phyloP scores from a whole-genome alignment of 2,888 invertebrate species.

The Plebejus argus region DNA sequence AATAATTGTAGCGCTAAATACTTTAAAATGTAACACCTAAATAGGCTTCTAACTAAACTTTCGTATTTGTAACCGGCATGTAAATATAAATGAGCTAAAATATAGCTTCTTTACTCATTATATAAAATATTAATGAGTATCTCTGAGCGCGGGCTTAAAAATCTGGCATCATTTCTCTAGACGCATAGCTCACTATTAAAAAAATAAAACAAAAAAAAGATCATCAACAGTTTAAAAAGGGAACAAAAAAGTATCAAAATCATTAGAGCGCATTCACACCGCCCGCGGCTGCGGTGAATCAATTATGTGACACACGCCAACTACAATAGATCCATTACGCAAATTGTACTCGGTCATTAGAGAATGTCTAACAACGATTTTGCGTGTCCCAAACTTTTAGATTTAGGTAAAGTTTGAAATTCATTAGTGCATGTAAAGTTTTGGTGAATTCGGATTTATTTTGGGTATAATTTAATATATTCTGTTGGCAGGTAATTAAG shows the following conservation, averaged over 20 bases:
- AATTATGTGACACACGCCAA: slow-evolving; percentile 70
- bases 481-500: background rate
- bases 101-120: too few species aligned
- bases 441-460: background rate
- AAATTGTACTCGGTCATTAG: slow-evolving; percentile 71
- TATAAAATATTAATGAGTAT: too few species aligned
- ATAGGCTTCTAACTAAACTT: too few species aligned
- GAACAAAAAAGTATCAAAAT: slow-evolving; percentile 44
- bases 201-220: slow-evolving; percentile 32
- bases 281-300: slow-evolving; percentile 50
- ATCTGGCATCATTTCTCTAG: too few species aligned
- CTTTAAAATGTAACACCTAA: too few species aligned
- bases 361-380: slow-evolving; percentile 65
- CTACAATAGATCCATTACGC: slow-evolving; percentile 77
- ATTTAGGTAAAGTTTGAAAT: slow-evolving; percentile 7
- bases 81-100: too few species aligned
- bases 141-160: too few species aligned
- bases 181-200: background rate
- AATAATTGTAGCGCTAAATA: too few species aligned
- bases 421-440: slow-evolving; percentile 9
- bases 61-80: too few species aligned
- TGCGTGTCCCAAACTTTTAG: slow-evolving; percentile 59
- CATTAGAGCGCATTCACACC: slow-evolving; percentile 59
- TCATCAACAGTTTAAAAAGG: background rate
- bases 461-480: background rate